A percentile compares a stretch with the other conserved stretches of the same genome.
phyloP scores from a whole-genome alignment of 2,113 vertebrate genomes.

The Perca schrenkii region DNA sequence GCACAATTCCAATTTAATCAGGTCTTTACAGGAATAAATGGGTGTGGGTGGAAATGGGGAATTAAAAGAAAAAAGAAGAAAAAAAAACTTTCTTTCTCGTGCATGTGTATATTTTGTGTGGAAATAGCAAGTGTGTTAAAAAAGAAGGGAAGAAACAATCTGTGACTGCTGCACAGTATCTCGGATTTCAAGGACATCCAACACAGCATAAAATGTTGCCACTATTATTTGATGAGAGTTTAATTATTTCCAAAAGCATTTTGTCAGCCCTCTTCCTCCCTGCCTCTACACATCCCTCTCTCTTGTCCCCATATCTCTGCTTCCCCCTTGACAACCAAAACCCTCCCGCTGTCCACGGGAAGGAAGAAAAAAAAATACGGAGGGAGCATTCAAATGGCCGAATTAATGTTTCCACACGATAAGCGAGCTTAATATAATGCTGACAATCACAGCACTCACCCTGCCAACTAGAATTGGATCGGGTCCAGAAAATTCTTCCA shows the following conservation, averaged over 20 bases:
- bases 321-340: slow-evolving; percentile 65
- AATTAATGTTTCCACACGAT: slow-evolving; percentile 86
- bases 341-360: slow-evolving; percentile 58
- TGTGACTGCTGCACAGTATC: slow-evolving; percentile 1
- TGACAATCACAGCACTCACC: slow-evolving; percentile 91
- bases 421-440: slow-evolving; percentile 86
- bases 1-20: not conserved
- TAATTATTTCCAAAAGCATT: slow-evolving; percentile 64
- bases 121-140: not conserved
- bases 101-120: not conserved
- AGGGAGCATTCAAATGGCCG: slow-evolving; percentile 78
- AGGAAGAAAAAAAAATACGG: slow-evolving; percentile 49
- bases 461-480: slow-evolving; percentile 99
- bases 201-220: slow-evolving; percentile 24
- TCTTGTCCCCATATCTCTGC: slow-evolving; percentile 62
- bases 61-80: not conserved
- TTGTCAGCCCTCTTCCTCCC: not conserved
- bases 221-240: slow-evolving; percentile 46
- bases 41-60: not conserved
- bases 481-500: slow-evolving; percentile 99
- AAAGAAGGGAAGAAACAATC: not conserved
- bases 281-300: not conserved
- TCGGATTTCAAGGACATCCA: slow-evolving; percentile 45
- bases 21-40: not conserved
- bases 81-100: not conserved